Evolutionary conservation across 2,888 invertebrate genomes (phyloP).

Genomic region (Tetragnatha montana): DNA sequence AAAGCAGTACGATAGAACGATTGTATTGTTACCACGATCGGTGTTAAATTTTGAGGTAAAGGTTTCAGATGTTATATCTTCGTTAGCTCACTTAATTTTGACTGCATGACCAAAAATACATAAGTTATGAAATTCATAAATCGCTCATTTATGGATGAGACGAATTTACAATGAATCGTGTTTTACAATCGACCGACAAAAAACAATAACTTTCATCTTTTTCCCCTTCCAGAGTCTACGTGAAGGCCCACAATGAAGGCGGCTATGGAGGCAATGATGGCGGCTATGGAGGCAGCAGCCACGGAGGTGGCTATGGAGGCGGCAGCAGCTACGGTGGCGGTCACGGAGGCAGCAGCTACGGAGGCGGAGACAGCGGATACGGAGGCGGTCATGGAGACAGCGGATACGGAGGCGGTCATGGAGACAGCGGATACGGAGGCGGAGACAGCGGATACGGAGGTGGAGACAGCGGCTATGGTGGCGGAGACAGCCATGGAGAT

Average conservation of each 20-base stretch:
- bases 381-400: conserved; percentile 52
- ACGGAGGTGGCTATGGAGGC: conserved; percentile 83
- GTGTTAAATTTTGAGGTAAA: no score
- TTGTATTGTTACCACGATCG: no score
- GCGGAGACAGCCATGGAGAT: neutral
- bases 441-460: conserved; percentile 54
- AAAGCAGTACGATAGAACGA: no score
- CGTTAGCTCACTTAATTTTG: no score
- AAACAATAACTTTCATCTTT: neutral
- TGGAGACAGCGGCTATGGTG: conserved; percentile 20
- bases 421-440: conserved; percentile 28
- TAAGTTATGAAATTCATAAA: neutral
- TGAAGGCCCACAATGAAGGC: conserved; percentile 63
- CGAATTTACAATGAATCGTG: neutral
- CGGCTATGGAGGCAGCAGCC: conserved; percentile 83
- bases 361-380: conserved; percentile 29
- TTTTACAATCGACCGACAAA: neutral
- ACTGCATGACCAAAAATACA: neutral
- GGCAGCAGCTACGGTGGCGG: conserved; percentile 75
- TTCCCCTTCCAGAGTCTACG: conserved; percentile 59
- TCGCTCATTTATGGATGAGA: neutral
- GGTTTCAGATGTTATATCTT: no score
- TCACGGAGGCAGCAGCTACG: conserved; percentile 26
- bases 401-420: conserved; percentile 60
- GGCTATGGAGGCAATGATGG: conserved; percentile 74